Evolutionary conservation across 2,113 vertebrate genomes (phyloP).

Genomic region (Burhinus oedicnemus): DNA sequence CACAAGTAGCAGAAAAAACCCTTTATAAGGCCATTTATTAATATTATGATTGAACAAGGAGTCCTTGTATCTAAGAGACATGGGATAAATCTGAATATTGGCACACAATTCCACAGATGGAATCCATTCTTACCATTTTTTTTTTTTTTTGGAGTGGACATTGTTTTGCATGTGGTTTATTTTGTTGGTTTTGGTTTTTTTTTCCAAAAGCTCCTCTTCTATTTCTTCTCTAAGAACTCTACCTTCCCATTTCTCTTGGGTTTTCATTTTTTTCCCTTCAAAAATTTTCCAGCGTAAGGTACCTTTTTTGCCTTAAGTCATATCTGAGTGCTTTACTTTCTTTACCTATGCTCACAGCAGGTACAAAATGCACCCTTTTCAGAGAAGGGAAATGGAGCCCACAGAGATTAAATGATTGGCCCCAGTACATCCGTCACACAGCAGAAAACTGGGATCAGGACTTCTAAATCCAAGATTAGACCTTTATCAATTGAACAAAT

Average conservation of each 20-base stretch:
- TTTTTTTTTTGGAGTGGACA: not conserved
- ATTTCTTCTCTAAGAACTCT: not conserved
- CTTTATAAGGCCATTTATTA: not conserved
- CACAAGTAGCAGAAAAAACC: not conserved
- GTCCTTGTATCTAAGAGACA: not conserved
- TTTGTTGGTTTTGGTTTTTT: no score
- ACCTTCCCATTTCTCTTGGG: not conserved
- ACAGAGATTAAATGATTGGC: not conserved
- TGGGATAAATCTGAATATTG: not conserved
- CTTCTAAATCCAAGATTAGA: not conserved
- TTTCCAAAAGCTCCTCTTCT: not conserved
- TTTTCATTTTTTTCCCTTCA: not conserved
- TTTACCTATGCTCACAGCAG: not conserved
- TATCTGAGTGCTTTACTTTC: not conserved
- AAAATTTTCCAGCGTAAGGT: not conserved
- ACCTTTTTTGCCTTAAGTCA: not conserved
- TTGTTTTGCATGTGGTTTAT: not conserved
- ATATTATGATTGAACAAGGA: not conserved
- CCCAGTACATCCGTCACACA: not conserved
- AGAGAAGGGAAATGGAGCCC: not conserved
- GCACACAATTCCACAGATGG: not conserved
- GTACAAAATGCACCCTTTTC: not conserved
- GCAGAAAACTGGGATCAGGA: not conserved
- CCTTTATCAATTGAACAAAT: not conserved
- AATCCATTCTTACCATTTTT: not conserved